Percentiles rank a stretch among this genome's conserved stretches.
Conservation (phyloP, 2,113 vertebrate genomes). For the Scomber colias region DNA sequence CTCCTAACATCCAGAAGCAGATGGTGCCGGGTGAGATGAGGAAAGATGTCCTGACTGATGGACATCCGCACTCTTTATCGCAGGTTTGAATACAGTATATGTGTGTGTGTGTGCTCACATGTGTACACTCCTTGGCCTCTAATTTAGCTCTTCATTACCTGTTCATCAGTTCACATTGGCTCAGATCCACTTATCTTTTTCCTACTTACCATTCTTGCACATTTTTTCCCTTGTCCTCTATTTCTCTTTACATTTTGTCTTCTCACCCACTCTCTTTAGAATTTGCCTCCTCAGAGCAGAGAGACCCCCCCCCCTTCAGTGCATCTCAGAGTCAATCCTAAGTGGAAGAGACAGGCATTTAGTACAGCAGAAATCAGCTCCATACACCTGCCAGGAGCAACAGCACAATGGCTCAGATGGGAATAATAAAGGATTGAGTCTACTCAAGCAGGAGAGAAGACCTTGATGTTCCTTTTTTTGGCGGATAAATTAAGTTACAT, state of each 20-base stretch:
- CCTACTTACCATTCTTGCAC: not conserved
- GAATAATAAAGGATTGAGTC: slow-evolving; percentile 33
- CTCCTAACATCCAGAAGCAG: slow-evolving; percentile 91
- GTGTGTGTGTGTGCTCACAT: not conserved
- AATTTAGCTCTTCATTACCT: slow-evolving; percentile 15
- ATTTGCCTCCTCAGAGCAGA: not conserved
- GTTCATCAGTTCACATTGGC: slow-evolving; percentile 4
- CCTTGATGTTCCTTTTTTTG: not conserved
- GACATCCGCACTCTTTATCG: slow-evolving; percentile 85
- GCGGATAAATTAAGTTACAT: slow-evolving; percentile 21
- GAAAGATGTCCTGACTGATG: slow-evolving; percentile 89
- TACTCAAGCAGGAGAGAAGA: slow-evolving; percentile 18
- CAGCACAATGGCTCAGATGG: slow-evolving; percentile 41
- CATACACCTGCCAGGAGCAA: slow-evolving; percentile 36
- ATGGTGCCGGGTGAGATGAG: slow-evolving; percentile 91
- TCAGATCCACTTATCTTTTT: not conserved
- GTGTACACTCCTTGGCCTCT: not conserved
- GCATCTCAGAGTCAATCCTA: slow-evolving; percentile 31
- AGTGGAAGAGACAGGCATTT: slow-evolving; percentile 69
- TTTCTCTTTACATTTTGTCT: not conserved
- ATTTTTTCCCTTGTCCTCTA: not conserved
- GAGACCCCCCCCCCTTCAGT: slow-evolving; percentile 17
- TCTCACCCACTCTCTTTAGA: not conserved
- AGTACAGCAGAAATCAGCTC: slow-evolving; percentile 62
- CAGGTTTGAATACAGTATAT: slow-evolving; percentile 84